These are phyloP conservation scores for Tyrannus savana DNA, from an alignment of 2,113 vertebrate species.

Conservation along the genomic window DNA sequence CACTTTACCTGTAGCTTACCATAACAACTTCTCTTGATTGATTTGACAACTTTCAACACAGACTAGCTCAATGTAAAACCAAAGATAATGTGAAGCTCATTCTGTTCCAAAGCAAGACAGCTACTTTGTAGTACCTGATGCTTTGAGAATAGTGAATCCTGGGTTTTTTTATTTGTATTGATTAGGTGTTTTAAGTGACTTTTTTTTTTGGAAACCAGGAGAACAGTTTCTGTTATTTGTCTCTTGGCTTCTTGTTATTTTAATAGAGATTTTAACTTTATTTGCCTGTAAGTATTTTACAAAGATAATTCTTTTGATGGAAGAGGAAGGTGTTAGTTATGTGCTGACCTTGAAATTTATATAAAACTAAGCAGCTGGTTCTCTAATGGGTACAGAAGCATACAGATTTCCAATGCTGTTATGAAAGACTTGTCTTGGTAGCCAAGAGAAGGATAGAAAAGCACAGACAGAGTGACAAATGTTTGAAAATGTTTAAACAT, in stretches of 20 bases:
- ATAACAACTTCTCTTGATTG: not conserved
- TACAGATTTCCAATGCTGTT: not conserved
- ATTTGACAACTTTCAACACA: slow-evolving; percentile 38
- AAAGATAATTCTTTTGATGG: not conserved
- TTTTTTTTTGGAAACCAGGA: not conserved
- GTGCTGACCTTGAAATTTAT: not conserved
- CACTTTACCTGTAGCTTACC: slow-evolving; percentile 38
- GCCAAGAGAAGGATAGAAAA: not conserved
- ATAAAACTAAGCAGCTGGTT: not conserved
- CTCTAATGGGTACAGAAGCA: not conserved
- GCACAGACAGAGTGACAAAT: no score
- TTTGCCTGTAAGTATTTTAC: not conserved
- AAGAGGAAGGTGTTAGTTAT: not conserved
- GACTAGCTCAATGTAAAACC: not conserved
- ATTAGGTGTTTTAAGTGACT: not conserved
- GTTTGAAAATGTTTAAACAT: not conserved
- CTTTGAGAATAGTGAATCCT: not conserved
- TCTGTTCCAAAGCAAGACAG: not conserved
- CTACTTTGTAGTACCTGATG: not conserved
- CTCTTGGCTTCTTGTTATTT: not conserved
- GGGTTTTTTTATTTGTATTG: not conserved
- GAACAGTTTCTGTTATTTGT: not conserved
- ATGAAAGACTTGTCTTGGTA: not conserved
- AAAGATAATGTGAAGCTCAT: not conserved
- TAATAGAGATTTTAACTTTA: not conserved